Percentiles rank a stretch among this genome's conserved stretches.
phyloP scores from a whole-genome alignment of 2,888 invertebrate species.

The Mesoligia furuncula region DNA sequence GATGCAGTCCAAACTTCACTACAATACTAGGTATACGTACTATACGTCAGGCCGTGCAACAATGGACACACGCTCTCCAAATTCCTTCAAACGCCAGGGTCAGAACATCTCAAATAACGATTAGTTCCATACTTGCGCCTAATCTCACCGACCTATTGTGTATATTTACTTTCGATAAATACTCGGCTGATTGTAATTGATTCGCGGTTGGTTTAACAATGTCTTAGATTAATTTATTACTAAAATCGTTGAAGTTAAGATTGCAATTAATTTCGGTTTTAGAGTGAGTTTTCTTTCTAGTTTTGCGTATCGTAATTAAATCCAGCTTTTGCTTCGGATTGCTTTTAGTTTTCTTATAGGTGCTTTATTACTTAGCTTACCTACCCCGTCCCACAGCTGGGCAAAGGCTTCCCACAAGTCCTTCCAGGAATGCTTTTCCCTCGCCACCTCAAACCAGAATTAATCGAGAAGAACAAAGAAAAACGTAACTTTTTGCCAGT shows the following conservation, averaged over 20 bases:
- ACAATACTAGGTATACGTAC: no score
- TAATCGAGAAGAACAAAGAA: no score
- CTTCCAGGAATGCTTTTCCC: no score
- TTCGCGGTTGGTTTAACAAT: neutral
- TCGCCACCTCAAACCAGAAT: no score
- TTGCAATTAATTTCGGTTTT: neutral
- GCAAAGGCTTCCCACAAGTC: no score
- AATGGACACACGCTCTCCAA: neutral
- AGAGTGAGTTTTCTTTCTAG: neutral
- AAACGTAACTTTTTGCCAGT: no score
- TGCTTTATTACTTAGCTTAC: no score
- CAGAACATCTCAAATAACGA: constrained; percentile 11
- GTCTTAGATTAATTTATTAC: constrained; percentile 15
- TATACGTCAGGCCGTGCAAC: neutral
- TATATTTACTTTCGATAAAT: constrained; percentile 5
- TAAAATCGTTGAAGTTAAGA: constrained; percentile 17
- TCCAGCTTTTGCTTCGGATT: neutral
- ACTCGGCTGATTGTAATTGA: neutral
- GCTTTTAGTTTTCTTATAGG: neutral
- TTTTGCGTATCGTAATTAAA: constrained; percentile 6
- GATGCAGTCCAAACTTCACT: no score
- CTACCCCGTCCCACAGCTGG: no score
- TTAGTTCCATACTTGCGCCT: constrained; percentile 12
- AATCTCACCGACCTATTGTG: constrained; percentile 18
- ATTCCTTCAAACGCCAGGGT: constrained; percentile 4